Percentiles rank a stretch among this genome's conserved stretches.
Conservation (phyloP, 2,888 invertebrate genomes). For the Leptarthrus brevirostris region DNA sequence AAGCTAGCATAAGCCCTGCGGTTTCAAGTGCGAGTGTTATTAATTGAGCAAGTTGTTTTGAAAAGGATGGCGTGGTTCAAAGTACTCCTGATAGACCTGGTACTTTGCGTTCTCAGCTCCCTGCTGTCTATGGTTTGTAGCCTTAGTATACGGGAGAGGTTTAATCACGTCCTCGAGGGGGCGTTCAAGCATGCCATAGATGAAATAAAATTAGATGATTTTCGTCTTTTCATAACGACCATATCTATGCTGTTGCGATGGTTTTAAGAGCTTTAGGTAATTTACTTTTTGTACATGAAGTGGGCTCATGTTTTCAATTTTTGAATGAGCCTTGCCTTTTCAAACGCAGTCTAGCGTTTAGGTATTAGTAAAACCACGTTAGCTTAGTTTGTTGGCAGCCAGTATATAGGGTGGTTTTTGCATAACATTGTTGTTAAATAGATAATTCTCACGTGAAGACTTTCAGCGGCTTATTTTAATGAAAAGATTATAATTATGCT, state of each 20-base stretch:
- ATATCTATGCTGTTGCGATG: neutral
- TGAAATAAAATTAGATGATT: slow-evolving; percentile 3
- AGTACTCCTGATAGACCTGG: neutral
- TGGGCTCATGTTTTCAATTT: neutral
- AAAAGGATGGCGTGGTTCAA: slow-evolving; percentile 19
- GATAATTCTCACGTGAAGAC: slow-evolving; percentile 10
- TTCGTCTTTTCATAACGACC: neutral
- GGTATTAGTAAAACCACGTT: neutral
- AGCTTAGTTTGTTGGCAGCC: too few relatives aligned
- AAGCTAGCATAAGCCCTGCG: neutral
- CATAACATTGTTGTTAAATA: slow-evolving; percentile 1
- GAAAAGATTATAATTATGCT: neutral
- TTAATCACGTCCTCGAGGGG: neutral
- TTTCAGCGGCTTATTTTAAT: neutral
- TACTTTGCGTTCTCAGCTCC: neutral
- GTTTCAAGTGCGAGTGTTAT: neutral
- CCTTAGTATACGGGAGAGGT: too few relatives aligned
- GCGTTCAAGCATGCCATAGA: neutral
- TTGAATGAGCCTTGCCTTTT: neutral
- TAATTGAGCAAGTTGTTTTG: slow-evolving; percentile 5
- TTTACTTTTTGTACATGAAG: neutral
- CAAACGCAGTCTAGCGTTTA: neutral
- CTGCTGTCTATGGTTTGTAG: slow-evolving; percentile 1
- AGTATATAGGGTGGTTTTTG: neutral
- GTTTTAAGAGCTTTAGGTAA: slow-evolving; percentile 6